Evolutionary conservation across 2,888 invertebrate species (phyloP), one percentile per base, ranked within the genome.

Genomic region (Drosophila peninsularis): DNA sequence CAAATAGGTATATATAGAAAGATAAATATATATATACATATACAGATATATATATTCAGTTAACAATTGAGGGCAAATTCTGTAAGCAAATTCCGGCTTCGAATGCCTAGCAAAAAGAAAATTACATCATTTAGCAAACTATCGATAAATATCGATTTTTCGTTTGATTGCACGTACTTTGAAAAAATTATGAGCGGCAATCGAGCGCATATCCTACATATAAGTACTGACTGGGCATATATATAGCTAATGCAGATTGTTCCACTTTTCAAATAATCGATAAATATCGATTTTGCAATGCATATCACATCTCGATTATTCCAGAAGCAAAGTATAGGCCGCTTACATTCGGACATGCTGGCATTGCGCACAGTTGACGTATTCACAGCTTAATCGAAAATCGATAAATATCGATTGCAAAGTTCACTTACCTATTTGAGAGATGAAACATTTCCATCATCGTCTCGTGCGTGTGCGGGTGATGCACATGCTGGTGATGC

Each of bases 371-470:
- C 3, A 7, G 1, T 5, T 17, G 3, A 13, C 5, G 9, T 17
- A 5, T 17, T 4, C 11, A 13, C 11, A 30, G 10, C 19, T 47
- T 34, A 49, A 30, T 2, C 49, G 32, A 19, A 7, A 13, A n/a
- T 37, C 39, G 53, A 39, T 53, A 30, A 39, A 5, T 41, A 54
- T 54, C 30, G 19, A 41, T 10, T 21, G 9, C n/a, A 7, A 37
- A 19, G 1, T 50, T 1, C 27, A 82, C 91, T 89, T 81, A 92
- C 92, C 92, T 92, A 86, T 90, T 92, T 21, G 92, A 91, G 52
- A 91, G 84, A 66, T 92, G 92, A 58, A 91, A 82, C 89, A 92
- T 90, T 74, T 92, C 92, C 80, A 91, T 84, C 91, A 91, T 90
- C 50, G 89, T 90, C 54, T 92, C 91, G 61, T 90, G 83, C 24